Evolutionary conservation across 2,797 vertebrate genomes (phyloP), one percentile per base, ranked within the genome.

Genomic region (Triplophysa bombifrons): DNA sequence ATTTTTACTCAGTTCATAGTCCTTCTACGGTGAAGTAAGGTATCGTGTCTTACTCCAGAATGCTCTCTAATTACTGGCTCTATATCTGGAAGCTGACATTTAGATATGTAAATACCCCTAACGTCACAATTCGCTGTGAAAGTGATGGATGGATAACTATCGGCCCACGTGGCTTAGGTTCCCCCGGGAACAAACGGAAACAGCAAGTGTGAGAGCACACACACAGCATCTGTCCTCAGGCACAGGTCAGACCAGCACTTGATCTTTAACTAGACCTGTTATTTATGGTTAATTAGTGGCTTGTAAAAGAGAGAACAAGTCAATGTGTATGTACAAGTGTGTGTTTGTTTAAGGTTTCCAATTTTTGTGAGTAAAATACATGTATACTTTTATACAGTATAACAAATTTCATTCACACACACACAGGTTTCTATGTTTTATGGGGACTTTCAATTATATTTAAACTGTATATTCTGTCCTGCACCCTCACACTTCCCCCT

Each of bases 81-180:
- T 82, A 85, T 83, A 85, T 81, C 48, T 80, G 46, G 78, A 50
- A 25, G 65, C 16, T 85, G 84, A 78, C 84, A 83, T 85, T 85
- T 85, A 80, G 60, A 73, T 72, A 81, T 78, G 79, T 44, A 76
- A 83, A 85, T 81, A 80, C 16, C 78, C 79, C 55, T 79, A 61
- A 76, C 78, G 64, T 72, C 79, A 78, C 61, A 48, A 17, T 63
- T 76, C 46, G 11, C 53, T 51, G 17, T 41, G 64, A 11, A 51
- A 56, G 58, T 67, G 74, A 80, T 63, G 22, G 65, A 73, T 72
- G 56, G 77, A 74, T 30, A 64, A 80, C 41, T 22, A 53, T 56
- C 14, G 19, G 22, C 77, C 64, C 50, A 20, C 38, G 65, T 61
- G 66, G 73, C 38, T 63, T 64, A 25, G 19, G 69, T 70, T 80